A percentile compares a stretch with the other conserved stretches of the same genome.
phyloP scores from a whole-genome alignment of 2,113 vertebrate genomes.

The Nothoprocta pentlandii region DNA sequence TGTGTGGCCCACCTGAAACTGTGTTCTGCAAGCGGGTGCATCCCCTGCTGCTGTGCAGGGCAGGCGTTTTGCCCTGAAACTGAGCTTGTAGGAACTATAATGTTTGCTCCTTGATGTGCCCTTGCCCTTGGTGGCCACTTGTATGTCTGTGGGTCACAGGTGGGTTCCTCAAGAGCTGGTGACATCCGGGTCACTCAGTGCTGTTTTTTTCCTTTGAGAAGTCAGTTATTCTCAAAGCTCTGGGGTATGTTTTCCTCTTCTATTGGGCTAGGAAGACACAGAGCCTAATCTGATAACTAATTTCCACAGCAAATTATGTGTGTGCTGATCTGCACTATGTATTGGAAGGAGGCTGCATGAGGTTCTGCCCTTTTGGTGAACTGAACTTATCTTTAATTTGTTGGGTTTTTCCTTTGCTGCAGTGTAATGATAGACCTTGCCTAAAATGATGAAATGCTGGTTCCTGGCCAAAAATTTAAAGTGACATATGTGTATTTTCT shows the following conservation, averaged over 20 bases:
- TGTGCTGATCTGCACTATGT: conserved; percentile 1
- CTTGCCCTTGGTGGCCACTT: background rate
- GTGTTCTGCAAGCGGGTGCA: background rate
- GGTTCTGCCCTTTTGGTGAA: conserved; percentile 13
- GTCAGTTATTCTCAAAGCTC: conserved; percentile 29
- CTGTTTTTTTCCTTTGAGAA: conserved; percentile 16
- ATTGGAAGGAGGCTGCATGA: background rate
- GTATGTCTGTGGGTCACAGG: background rate
- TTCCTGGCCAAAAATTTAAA: conserved; percentile 59
- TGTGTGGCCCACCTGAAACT: background rate
- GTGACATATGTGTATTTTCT: conserved; percentile 44
- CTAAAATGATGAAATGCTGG: conserved; percentile 46
- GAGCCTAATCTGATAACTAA: conserved; percentile 26
- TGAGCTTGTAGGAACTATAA: rapidly evolving
- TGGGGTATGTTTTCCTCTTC: background rate
- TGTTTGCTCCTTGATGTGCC: background rate
- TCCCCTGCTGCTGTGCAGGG: background rate
- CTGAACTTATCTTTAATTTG: conserved; percentile 27
- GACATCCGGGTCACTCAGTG: background rate
- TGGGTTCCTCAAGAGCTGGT: background rate
- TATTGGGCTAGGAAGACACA: conserved; percentile 14
- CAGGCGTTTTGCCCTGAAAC: background rate
- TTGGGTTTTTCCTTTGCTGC: background rate
- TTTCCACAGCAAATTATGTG: conserved; percentile 36
- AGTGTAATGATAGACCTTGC: conserved; percentile 16